phyloP scores from a whole-genome alignment of 2,797 vertebrate species.

The Sebastolobus alascanus region DNA sequence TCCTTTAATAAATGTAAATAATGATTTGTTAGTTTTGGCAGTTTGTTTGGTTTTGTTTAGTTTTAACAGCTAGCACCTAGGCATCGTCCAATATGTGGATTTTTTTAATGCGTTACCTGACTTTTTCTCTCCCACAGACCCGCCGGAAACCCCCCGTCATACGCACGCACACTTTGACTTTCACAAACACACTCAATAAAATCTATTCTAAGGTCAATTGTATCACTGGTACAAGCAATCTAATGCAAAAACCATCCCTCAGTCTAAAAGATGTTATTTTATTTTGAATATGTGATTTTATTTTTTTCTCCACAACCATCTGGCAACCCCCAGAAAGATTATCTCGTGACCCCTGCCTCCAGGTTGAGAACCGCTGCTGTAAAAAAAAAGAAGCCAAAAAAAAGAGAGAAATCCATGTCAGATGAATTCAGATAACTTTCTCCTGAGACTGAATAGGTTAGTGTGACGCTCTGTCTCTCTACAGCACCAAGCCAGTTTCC shows the following conservation, averaged over 20 bases:
- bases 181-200: not conserved
- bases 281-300: not conserved
- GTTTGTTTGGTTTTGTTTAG: too few species aligned
- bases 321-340: not conserved
- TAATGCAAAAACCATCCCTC: not conserved
- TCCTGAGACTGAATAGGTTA: conserved; percentile 58
- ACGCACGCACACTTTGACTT: not conserved
- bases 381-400: conserved; percentile 32
- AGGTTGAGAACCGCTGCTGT: not conserved
- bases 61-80: too few species aligned
- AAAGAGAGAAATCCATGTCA: conserved; percentile 40
- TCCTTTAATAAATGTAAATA: not conserved
- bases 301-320: not conserved
- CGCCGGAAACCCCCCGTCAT: not conserved
- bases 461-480: conserved; percentile 51
- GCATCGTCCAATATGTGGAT: not conserved
- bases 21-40: too few species aligned
- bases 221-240: not conserved
- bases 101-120: fast-evolving
- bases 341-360: not conserved
- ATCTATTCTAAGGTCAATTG: not conserved
- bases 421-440: conserved; percentile 62
- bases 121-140: not conserved
- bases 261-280: not conserved
- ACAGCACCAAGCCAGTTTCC: conserved; percentile 49